Evolutionary conservation across 2,797 vertebrate species (phyloP).

Genomic region (Thamnophis elegans): DNA sequence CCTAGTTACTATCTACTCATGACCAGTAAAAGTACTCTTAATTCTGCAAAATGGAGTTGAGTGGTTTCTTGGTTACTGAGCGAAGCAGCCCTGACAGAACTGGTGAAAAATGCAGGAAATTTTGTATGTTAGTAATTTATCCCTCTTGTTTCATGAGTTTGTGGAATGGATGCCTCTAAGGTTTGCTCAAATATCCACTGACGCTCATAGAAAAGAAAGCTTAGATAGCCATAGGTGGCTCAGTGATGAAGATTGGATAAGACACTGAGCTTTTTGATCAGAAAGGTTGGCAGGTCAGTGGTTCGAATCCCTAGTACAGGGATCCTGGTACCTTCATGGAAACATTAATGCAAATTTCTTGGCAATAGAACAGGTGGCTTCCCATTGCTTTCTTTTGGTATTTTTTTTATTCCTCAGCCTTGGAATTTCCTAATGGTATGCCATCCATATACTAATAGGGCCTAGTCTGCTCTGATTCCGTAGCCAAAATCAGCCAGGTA

Average conservation of each 20-base stretch:
- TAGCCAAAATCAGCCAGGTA: neutral
- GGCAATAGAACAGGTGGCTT: neutral
- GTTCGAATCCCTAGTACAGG: too few species aligned
- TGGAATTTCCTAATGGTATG: neutral
- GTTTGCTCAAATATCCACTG: neutral
- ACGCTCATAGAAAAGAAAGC: neutral
- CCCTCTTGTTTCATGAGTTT: neutral
- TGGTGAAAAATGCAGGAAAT: neutral
- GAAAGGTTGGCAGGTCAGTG: too few species aligned
- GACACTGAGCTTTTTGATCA: too few species aligned
- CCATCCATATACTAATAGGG: neutral
- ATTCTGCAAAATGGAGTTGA: too few species aligned
- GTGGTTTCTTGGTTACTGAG: too few species aligned
- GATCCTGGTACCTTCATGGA: neutral
- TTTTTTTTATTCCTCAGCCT: neutral
- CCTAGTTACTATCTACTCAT: too few species aligned
- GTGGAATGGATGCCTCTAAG: neutral
- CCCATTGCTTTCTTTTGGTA: neutral
- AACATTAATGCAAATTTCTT: neutral
- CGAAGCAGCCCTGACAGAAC: too few species aligned
- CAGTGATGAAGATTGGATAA: too few species aligned
- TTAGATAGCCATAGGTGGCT: neutral
- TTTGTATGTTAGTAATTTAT: neutral
- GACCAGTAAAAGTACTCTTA: too few species aligned
- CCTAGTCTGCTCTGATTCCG: neutral